Evolutionary conservation across 2,797 vertebrate genomes (phyloP).

Genomic region (Cyprinodon diabolis): DNA sequence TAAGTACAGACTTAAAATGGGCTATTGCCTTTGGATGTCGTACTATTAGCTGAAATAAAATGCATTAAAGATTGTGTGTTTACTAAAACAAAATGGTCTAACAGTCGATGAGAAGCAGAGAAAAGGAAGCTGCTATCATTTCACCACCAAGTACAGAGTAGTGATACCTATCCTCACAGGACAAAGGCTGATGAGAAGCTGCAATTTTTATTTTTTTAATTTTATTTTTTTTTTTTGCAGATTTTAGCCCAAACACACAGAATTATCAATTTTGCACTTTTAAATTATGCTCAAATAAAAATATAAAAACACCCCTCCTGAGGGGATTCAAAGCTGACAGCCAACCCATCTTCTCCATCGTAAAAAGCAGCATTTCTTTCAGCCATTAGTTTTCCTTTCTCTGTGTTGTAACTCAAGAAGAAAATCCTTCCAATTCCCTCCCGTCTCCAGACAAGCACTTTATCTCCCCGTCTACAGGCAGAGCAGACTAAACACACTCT

Average conservation of each 20-base stretch:
- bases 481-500: slow-evolving; percentile 64
- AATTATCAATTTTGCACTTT: slow-evolving; percentile 4
- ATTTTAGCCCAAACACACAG: slow-evolving; percentile 26
- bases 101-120: slow-evolving; percentile 9
- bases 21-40: too few relatives aligned
- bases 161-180: slow-evolving; percentile 29
- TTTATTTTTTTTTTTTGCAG: background rate
- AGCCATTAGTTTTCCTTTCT: slow-evolving; percentile 48
- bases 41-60: too few relatives aligned
- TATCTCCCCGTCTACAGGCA: slow-evolving; percentile 65
- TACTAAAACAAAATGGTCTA: slow-evolving; percentile 27
- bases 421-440: slow-evolving; percentile 56
- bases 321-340: slow-evolving; percentile 38
- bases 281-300: slow-evolving; percentile 40
- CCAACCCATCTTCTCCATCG: slow-evolving; percentile 42
- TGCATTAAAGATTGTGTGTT: background rate
- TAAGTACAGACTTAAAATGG: too few relatives aligned
- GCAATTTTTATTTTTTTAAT: slow-evolving; percentile 38
- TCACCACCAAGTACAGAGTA: slow-evolving; percentile 37
- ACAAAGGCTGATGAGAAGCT: slow-evolving; percentile 44
- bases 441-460: slow-evolving; percentile 58
- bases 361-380: slow-evolving; percentile 20
- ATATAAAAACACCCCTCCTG: slow-evolving; percentile 28
- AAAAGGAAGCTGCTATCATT: slow-evolving; percentile 28
- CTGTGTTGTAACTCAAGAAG: slow-evolving; percentile 54